Percentiles rank a stretch among this genome's conserved stretches.
These are phyloP conservation scores for Axinella damicornis DNA, from an alignment of 37 sponge, comb jelly and placozoan genomes.

Conservation along the genomic window DNA sequence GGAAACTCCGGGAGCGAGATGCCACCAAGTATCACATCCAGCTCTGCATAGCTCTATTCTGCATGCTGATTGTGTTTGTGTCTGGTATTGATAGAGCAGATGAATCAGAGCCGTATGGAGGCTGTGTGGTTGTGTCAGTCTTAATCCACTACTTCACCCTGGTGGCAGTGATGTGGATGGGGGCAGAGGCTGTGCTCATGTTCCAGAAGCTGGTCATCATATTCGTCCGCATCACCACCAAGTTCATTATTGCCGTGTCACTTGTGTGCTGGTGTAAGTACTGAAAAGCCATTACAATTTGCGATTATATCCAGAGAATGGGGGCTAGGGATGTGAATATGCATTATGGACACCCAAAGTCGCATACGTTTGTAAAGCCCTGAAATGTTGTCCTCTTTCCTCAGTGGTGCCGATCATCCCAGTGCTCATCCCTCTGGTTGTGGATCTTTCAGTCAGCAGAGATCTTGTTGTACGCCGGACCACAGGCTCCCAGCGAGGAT, in stretches of 20 bases:
- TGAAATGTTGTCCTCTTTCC: background rate
- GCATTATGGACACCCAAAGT: no score
- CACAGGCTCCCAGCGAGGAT: background rate
- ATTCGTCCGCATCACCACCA: constrained; percentile 14
- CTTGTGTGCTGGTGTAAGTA: constrained; percentile 69
- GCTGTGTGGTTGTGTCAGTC: constrained; percentile 29
- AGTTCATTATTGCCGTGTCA: constrained; percentile 7
- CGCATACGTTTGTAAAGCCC: no score
- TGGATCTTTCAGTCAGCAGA: background rate
- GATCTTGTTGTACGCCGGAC: background rate
- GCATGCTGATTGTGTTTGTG: constrained; percentile 56
- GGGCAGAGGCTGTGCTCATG: constrained; percentile 38
- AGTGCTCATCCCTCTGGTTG: constrained; percentile 22
- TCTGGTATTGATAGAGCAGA: constrained; percentile 15
- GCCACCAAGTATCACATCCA: constrained; percentile 34
- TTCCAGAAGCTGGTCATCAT: constrained; percentile 36
- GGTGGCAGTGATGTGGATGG: constrained; percentile 32
- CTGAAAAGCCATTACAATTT: no score
- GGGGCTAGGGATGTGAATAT: no score
- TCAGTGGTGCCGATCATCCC: constrained; percentile 43
- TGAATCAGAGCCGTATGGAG: constrained; percentile 48
- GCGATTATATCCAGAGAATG: no score
- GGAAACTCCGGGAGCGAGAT: constrained; percentile 23
- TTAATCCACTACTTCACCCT: constrained; percentile 49
- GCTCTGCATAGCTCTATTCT: constrained; percentile 35